Base-by-base conservation (phyloP, 2,113 vertebrate species). In the Phrynosoma platyrhinos region DNA sequence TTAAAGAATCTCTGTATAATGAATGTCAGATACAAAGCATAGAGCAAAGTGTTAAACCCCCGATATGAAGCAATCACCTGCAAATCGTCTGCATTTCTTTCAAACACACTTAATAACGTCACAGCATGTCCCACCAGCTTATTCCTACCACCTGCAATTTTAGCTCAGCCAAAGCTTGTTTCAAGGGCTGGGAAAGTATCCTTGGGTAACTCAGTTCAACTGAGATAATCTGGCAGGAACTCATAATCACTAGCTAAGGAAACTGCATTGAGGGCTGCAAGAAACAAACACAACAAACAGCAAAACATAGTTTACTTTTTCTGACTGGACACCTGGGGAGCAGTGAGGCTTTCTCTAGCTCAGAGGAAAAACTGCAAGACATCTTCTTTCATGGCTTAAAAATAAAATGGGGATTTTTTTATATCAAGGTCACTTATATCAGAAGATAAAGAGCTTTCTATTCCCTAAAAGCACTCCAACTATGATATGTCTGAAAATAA, bases 281-380 rank as follows among this genome's bases (percentile, higher is more conserved):
- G 68, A 21, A 83, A 92, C 20, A 87, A 92, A 83, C 0, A 81
- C 30, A 92, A 89, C 79, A 21, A 83, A 90, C 36, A 92, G 90
- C 78, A 18, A 79, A 90, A 90, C 78, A 10, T 79, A 64, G 14
- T 90, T 89, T 87, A 58, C 2, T 1, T 0, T 47, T 30, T 84
- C 55, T 25, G 25, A n/a, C 14, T 76, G 64, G 62, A 20, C 3
- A 88, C 53, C 42, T 89, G 83, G 79, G 8, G 53, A 90, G 36
- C 3, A 27, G 36, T 4, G 0, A 84, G 79, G 12, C 18, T 86
- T 68, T 92, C 79, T 12, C 68, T 40, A 32, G 20, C 53, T 25
- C 2, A 64, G 1, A 87, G 55, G 36, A 3, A 1, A 52, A 82
- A 68, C 21, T n/a, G 13, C 1, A 53, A n/a, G 74, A 21, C 2